These are phyloP conservation scores for Aelia acuminata DNA, from an alignment of 2,888 invertebrate species.

Conservation along the genomic window DNA sequence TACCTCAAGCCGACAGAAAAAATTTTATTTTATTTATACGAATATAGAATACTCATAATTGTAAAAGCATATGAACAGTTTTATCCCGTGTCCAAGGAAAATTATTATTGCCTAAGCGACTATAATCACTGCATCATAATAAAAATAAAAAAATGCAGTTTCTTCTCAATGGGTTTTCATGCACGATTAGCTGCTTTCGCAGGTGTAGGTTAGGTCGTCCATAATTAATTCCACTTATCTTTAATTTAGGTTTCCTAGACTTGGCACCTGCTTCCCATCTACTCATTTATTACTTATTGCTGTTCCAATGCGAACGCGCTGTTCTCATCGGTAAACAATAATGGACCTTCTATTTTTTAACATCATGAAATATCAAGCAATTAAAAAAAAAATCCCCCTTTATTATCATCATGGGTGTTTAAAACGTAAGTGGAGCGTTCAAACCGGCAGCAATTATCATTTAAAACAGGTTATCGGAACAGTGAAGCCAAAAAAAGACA, in stretches of 20 bases:
- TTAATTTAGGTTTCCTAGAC: background rate
- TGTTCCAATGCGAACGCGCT: background rate
- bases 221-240: background rate
- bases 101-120: background rate
- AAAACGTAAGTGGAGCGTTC: background rate
- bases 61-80: no score
- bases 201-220: background rate
- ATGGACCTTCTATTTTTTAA: background rate
- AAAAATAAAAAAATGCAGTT: background rate
- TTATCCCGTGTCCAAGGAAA: no score
- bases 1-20: no score
- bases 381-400: background rate
- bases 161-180: background rate
- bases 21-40: no score
- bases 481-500: conserved; percentile 17
- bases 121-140: background rate
- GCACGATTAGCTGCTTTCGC: background rate
- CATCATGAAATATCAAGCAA: background rate
- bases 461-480: conserved; percentile 14
- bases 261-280: conserved; percentile 2
- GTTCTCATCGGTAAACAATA: background rate
- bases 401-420: background rate
- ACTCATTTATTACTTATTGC: conserved; percentile 18
- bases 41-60: no score
- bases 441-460: background rate